Percentiles rank a stretch among this genome's conserved stretches.
Conservation (phyloP, 2,797 vertebrate genomes). For the Thripadectes ignobilis region DNA sequence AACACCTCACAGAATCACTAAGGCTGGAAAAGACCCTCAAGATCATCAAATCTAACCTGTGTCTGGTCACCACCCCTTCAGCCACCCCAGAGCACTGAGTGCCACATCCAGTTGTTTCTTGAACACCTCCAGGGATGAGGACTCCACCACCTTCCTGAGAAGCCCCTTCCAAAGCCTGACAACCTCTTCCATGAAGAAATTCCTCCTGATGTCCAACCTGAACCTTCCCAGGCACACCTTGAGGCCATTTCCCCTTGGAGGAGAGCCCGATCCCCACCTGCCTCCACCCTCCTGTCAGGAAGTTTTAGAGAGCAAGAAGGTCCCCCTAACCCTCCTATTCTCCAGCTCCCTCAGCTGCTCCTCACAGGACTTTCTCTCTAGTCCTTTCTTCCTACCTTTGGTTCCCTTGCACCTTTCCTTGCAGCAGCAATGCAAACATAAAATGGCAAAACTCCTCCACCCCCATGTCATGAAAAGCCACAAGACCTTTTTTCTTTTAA, state of each 20-base stretch:
- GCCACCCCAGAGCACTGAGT: neutral
- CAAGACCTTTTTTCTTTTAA: neutral
- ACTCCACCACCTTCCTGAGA: neutral
- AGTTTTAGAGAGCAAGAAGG: neutral
- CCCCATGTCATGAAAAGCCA: neutral
- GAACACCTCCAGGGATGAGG: neutral
- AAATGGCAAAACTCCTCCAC: neutral
- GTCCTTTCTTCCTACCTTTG: neutral
- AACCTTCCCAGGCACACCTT: rapidly evolving
- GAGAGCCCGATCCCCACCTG: rapidly evolving
- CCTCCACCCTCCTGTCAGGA: neutral
- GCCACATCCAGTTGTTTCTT: rapidly evolving
- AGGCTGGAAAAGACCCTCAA: neutral
- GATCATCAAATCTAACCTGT: rapidly evolving
- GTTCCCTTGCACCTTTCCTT: neutral
- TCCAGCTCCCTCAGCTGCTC: neutral
- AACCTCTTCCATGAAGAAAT: neutral
- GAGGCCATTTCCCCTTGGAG: rapidly evolving
- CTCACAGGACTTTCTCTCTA: neutral
- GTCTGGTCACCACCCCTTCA: rapidly evolving
- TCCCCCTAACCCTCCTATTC: neutral
- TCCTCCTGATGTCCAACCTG: rapidly evolving
- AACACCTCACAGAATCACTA: rapidly evolving
- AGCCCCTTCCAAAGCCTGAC: rapidly evolving
- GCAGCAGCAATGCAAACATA: neutral